A percentile compares a stretch with the other conserved stretches of the same genome.
These are phyloP conservation scores for Aplocera efformata DNA, from an alignment of 2,888 invertebrate species.

Conservation along the genomic window DNA sequence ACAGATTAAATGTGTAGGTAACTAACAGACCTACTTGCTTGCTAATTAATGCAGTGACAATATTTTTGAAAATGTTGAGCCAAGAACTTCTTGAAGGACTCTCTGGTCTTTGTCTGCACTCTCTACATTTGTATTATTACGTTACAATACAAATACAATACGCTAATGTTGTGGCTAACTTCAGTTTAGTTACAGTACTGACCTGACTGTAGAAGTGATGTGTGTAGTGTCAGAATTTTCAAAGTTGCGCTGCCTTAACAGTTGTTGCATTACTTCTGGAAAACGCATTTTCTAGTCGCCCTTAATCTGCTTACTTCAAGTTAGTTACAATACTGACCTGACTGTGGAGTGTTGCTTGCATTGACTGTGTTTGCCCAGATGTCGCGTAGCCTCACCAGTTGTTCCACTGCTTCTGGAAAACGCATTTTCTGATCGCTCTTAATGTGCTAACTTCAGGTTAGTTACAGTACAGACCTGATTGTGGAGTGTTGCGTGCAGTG, in stretches of 20 bases:
- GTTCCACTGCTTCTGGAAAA: constrained; percentile 96
- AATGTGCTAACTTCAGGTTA: too few relatives aligned
- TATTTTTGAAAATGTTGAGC: too few relatives aligned
- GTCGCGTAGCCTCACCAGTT: constrained; percentile 98
- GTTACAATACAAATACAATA: too few relatives aligned
- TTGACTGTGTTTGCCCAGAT: constrained; percentile 93
- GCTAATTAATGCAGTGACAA: too few relatives aligned
- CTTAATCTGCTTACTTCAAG: too few relatives aligned
- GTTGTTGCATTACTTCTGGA: constrained; percentile 96
- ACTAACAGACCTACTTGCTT: too few relatives aligned
- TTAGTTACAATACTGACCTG: constrained; percentile 32
- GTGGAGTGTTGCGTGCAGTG: constrained; percentile 73
- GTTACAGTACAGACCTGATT: constrained; percentile 36
- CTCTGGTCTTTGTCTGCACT: too few relatives aligned
- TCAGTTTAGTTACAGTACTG: not conserved
- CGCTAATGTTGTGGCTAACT: too few relatives aligned
- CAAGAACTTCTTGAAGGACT: too few relatives aligned
- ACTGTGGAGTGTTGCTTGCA: constrained; percentile 69
- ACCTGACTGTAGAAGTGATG: constrained; percentile 44
- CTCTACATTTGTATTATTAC: too few relatives aligned
- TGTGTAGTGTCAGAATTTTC: constrained; percentile 93
- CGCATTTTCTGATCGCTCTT: constrained; percentile 95
- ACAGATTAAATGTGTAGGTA: too few relatives aligned
- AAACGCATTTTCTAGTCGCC: constrained; percentile 95
- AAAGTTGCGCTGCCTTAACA: constrained; percentile 97